Evolutionary conservation across 2,888 invertebrate species (phyloP).

Genomic region (Neoaliturus tenellus): DNA sequence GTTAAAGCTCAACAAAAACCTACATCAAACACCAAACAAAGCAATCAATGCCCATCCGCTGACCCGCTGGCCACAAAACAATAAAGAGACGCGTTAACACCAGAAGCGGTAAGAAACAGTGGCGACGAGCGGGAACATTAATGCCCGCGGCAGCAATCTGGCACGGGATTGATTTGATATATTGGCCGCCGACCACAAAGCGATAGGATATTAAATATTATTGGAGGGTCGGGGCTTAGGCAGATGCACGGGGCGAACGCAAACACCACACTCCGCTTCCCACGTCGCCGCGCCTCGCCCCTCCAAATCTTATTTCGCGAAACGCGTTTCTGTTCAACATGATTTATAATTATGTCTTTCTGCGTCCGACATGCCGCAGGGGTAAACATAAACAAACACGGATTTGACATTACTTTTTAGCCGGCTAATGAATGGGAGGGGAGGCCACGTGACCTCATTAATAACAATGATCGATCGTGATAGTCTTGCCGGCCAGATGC

Average conservation of each 20-base stretch:
- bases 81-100: neutral
- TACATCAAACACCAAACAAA: no score
- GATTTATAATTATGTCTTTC: slow-evolving; percentile 58
- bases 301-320: slow-evolving; percentile 53
- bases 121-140: neutral
- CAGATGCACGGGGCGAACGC: slow-evolving; percentile 32
- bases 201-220: slow-evolving; percentile 52
- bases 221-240: slow-evolving; percentile 43
- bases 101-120: neutral
- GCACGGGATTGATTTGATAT: slow-evolving; percentile 43
- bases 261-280: neutral
- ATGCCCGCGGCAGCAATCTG: slow-evolving; percentile 32
- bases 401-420: slow-evolving; percentile 52
- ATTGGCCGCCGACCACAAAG: slow-evolving; percentile 46
- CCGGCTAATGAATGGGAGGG: slow-evolving; percentile 47
- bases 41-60: no score
- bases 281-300: slow-evolving; percentile 33
- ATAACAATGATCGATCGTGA: slow-evolving; percentile 28
- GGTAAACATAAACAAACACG: slow-evolving; percentile 57
- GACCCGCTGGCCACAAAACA: no score
- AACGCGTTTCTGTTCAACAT: slow-evolving; percentile 54
- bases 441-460: slow-evolving; percentile 36
- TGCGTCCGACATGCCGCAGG: slow-evolving; percentile 53
- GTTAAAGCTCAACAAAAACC: no score
- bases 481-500: slow-evolving; percentile 12